Conservation (phyloP, 2,888 invertebrate species). For the Lottia gigantea region DNA sequence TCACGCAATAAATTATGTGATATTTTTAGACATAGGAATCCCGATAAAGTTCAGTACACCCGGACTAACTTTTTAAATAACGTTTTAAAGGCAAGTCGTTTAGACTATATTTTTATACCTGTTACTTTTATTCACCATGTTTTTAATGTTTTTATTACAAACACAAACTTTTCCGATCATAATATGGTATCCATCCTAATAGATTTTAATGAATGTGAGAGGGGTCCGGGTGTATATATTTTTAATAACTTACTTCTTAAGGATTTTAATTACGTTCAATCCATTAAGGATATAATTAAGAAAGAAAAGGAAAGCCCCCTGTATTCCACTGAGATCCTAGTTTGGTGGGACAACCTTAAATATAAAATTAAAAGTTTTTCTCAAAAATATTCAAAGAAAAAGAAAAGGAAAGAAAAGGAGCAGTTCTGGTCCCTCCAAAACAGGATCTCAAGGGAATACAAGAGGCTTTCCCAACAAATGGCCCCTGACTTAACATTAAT, state of each 20-base stretch:
- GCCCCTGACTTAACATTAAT: not conserved
- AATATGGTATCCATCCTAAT: not conserved
- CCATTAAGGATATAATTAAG: not conserved
- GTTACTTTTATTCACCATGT: not conserved
- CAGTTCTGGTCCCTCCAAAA: not conserved
- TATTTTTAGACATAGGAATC: not conserved
- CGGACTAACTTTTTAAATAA: not conserved
- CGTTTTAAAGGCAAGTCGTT: not conserved
- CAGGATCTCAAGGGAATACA: not conserved
- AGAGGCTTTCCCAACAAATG: not conserved
- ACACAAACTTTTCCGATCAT: not conserved
- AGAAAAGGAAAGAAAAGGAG: not conserved
- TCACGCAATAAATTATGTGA: not conserved
- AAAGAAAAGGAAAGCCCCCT: not conserved
- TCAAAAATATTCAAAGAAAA: not conserved
- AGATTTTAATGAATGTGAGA: not conserved
- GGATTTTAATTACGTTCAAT: not conserved
- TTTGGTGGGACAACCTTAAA: not conserved
- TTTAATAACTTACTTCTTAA: not conserved
- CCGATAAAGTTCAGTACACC: not conserved
- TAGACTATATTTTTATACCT: not conserved
- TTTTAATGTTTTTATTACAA: not conserved
- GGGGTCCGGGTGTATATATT: not conserved
- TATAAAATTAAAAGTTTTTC: not conserved
- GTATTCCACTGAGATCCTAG: not conserved